Base-by-base conservation (phyloP, 2,797 vertebrate species). In the Tragelaphus eurycerus region DNA sequence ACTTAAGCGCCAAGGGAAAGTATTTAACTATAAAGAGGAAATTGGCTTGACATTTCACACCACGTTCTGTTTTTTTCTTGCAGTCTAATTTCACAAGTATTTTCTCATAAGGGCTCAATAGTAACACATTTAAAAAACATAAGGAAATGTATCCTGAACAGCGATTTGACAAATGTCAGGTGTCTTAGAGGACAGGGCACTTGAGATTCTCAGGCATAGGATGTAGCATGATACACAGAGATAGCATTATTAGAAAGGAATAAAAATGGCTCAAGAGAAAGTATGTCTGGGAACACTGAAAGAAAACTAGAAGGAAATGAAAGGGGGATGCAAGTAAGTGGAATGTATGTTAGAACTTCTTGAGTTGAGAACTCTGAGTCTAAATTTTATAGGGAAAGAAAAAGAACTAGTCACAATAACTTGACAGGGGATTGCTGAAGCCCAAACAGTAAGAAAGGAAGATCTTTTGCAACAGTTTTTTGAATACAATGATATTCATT, bases 291-390 rank as follows among this genome's bases (percentile, higher is more conserved):
- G 38, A 81, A 82, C 86, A 94, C 4, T 90, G 71, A 94, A 95
- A 95, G 97, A 97, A 31, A 94, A 92, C n/a, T 14, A 94, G 89
- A 54, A 91, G 84, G 50, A 79, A 95, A 96, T 89, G 60, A 95
- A 98, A 93, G 89, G 81, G 25, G 27, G 52, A 90, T 27, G 48
- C 8, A 81, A 89, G 59, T 43, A 87, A 86, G 71, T 13, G 2
- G 89, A 87, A 93, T 92, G 46, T 93, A 54, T 55, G 84, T 85
- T 85, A 94, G 74, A 93, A 97, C 27, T 94, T 94, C 81, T 57
- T 71, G 79, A 96, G n/a, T 57, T 94, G 74, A 92, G 76, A 92
- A 91, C 34, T 94, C 60, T 48, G 27, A 86, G n/a, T 60, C 57
- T 95, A n/a, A 96, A 95, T 93, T 96, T 97, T 57, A 94, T 16